phyloP scores from a whole-genome alignment of 37 sponge, comb jelly and placozoan genomes.

The Beroe forskalii region DNA sequence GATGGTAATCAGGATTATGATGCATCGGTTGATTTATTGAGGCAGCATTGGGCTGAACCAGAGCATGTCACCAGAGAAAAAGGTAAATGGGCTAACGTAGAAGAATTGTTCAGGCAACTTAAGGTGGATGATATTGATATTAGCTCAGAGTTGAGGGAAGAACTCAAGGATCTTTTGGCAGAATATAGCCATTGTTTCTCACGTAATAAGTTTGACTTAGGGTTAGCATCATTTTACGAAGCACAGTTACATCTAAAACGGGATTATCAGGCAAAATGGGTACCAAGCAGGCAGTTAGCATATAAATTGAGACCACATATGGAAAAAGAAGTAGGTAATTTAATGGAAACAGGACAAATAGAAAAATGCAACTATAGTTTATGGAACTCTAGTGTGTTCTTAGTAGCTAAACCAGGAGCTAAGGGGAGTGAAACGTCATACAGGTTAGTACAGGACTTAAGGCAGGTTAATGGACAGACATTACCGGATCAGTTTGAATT shows the following conservation, averaged over 20 bases:
- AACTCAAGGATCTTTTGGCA: neutral
- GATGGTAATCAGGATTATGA: neutral
- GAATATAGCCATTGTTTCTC: neutral
- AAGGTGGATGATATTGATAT: neutral
- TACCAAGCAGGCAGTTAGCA: neutral
- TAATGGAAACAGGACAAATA: neutral
- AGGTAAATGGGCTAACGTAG: neutral
- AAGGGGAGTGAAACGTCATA: neutral
- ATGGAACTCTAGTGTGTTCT: neutral
- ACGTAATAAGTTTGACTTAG: neutral
- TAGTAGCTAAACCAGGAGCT: neutral
- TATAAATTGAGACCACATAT: neutral
- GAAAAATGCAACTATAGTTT: neutral
- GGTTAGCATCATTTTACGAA: neutral
- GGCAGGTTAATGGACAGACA: neutral
- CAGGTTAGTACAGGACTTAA: neutral
- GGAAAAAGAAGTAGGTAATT: neutral
- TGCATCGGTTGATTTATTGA: neutral
- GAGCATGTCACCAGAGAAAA: conserved; percentile 17
- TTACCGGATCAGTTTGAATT: neutral
- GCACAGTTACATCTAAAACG: neutral
- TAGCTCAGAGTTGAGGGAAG: neutral
- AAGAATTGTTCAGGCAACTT: neutral
- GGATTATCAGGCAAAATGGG: neutral
- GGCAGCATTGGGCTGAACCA: neutral